Percentiles rank a stretch among this genome's conserved stretches.
Conservation (phyloP, 2,113 vertebrate genomes). For the Cyanistes caeruleus region DNA sequence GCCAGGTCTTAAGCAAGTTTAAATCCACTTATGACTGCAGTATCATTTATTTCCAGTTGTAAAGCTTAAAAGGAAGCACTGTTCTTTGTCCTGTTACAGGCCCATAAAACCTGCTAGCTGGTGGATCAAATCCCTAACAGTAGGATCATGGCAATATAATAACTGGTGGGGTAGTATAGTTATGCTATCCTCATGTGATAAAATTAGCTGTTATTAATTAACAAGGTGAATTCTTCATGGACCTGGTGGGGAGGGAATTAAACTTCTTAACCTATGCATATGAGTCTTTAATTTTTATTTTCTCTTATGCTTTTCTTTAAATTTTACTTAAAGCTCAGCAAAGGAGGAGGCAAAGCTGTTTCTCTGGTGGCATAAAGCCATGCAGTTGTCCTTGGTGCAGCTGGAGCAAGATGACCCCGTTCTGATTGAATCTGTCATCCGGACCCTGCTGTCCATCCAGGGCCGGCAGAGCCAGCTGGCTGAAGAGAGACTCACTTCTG, state of each 20-base stretch:
- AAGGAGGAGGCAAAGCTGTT: conserved; percentile 94
- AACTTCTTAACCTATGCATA: neutral
- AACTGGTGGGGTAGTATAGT: neutral
- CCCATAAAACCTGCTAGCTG: neutral
- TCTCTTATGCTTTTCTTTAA: neutral
- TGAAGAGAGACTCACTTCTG: conserved; percentile 89
- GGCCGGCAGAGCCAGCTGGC: conserved; percentile 83
- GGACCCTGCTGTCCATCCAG: conserved; percentile 81
- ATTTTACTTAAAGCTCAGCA: conserved; percentile 73
- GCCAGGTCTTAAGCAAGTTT: neutral
- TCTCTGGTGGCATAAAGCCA: conserved; percentile 94
- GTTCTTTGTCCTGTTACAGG: neutral
- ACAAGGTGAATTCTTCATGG: neutral
- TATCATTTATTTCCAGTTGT: neutral
- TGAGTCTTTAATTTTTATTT: neutral
- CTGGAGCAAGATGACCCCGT: conserved; percentile 78
- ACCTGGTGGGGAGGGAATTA: neutral
- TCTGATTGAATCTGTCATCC: conserved; percentile 70
- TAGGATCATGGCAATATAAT: neutral
- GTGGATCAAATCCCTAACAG: neutral
- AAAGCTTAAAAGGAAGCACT: neutral
- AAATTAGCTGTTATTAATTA: neutral
- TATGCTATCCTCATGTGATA: neutral
- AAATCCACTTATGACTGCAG: neutral
- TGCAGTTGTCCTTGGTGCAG: conserved; percentile 87